phyloP scores from a whole-genome alignment of 2,888 invertebrate species.

The Petrophora chlorosata region DNA sequence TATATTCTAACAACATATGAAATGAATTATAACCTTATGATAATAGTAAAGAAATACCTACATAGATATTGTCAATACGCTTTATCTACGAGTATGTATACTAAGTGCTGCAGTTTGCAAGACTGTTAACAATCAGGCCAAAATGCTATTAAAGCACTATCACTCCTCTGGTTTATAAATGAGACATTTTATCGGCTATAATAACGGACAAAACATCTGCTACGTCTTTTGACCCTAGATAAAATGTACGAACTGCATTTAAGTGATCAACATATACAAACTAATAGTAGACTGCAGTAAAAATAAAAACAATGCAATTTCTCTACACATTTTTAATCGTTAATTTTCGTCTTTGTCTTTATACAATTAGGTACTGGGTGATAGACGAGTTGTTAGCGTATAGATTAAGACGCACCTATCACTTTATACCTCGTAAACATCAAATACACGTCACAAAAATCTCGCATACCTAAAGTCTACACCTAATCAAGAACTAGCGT shows the following conservation, averaged over 20 bases:
- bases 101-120: conserved; percentile 12
- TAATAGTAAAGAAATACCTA: conserved; percentile 17
- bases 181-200: conserved; percentile 49
- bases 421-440: conserved; percentile 20
- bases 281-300: too few species aligned
- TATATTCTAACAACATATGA: conserved; percentile 47
- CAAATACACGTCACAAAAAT: conserved; percentile 26
- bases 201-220: conserved; percentile 47
- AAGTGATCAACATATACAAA: too few species aligned
- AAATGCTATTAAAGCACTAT: conserved; percentile 31
- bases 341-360: neutral
- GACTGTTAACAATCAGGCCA: conserved; percentile 24
- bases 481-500: conserved; percentile 29
- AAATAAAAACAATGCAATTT: neutral
- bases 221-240: conserved; percentile 34
- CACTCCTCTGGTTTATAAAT: conserved; percentile 45
- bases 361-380: conserved; percentile 6
- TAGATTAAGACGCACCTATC: conserved; percentile 17
- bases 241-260: too few species aligned
- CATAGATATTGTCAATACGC: conserved; percentile 9
- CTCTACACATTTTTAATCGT: neutral
- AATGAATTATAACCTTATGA: conserved; percentile 51
- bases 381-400: conserved; percentile 14
- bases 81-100: conserved; percentile 14
- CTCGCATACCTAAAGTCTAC: conserved; percentile 22